phyloP scores from a whole-genome alignment of 2,888 invertebrate genomes.

The Pristionchus japonicus region DNA sequence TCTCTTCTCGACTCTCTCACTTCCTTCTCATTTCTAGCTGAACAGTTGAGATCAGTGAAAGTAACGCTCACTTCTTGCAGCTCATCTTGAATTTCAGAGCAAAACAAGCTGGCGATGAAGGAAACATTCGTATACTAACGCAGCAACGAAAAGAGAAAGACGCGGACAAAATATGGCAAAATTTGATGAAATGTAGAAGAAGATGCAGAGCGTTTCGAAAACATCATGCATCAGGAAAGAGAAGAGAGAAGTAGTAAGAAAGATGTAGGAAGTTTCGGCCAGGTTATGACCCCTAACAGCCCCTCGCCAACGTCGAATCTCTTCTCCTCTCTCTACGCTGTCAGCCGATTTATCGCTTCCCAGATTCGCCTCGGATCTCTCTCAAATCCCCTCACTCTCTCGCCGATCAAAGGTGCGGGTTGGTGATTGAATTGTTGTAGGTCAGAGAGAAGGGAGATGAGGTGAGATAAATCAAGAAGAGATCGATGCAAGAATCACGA shows the following conservation, averaged over 20 bases:
- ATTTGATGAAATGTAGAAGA: not conserved
- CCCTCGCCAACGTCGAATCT: too few species aligned
- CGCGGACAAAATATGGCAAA: too few species aligned
- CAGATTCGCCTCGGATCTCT: conserved; percentile 14
- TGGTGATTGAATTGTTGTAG: conserved; percentile 34
- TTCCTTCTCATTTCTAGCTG: not conserved
- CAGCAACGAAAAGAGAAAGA: not conserved
- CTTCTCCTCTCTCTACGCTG: not conserved
- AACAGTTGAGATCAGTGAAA: not conserved
- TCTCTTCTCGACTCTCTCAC: not conserved
- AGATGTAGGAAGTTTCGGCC: not conserved
- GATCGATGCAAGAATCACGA: not conserved
- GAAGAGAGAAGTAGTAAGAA: not conserved
- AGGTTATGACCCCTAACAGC: conserved; percentile 22
- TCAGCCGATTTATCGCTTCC: conserved; percentile 14
- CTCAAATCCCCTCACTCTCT: not conserved
- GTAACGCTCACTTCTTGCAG: not conserved
- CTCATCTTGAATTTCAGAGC: not conserved
- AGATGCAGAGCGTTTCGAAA: not conserved
- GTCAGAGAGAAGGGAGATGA: conserved; percentile 1
- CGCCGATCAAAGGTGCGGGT: not conserved
- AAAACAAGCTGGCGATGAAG: not conserved
- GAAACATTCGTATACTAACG: not conserved
- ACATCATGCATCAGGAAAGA: not conserved
- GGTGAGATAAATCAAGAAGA: not conserved